Conservation (phyloP, 2,797 vertebrate genomes). For the Eleutherodactylus coqui region DNA sequence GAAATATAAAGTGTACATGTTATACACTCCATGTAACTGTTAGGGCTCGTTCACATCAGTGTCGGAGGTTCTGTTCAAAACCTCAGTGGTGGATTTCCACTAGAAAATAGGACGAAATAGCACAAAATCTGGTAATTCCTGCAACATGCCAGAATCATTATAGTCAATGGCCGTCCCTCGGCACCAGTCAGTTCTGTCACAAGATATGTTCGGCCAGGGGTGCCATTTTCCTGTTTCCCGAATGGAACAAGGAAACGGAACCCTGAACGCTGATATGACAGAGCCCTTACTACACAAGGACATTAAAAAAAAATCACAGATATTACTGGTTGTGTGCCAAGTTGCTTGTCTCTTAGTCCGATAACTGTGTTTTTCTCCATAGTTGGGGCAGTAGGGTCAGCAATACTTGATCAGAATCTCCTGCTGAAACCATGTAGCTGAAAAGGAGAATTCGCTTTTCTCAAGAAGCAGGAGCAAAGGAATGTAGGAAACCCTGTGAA, state of each 20-base stretch:
- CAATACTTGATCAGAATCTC: conserved; percentile 33
- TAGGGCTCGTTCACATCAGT: no score
- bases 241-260: no score
- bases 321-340: not conserved
- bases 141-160: no score
- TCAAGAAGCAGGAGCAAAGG: conserved; percentile 10
- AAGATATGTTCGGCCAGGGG: no score
- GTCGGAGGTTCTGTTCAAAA: no score
- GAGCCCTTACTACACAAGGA: not conserved
- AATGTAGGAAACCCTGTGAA: conserved; percentile 38
- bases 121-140: no score
- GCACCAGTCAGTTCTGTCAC: no score
- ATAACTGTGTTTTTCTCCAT: not conserved
- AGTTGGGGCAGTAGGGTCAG: not conserved
- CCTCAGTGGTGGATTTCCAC: no score
- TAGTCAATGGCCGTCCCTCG: no score
- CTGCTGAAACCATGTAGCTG: conserved; percentile 16
- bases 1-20: not conserved
- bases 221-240: no score
- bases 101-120: no score
- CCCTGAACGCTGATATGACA: no score
- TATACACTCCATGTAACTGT: not conserved
- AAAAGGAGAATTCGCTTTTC: conserved; percentile 4
- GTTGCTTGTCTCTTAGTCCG: not conserved
- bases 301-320: not conserved